Conservation (phyloP, 64 coral and sea anemone genomes). For the Montipora efflorescens region DNA sequence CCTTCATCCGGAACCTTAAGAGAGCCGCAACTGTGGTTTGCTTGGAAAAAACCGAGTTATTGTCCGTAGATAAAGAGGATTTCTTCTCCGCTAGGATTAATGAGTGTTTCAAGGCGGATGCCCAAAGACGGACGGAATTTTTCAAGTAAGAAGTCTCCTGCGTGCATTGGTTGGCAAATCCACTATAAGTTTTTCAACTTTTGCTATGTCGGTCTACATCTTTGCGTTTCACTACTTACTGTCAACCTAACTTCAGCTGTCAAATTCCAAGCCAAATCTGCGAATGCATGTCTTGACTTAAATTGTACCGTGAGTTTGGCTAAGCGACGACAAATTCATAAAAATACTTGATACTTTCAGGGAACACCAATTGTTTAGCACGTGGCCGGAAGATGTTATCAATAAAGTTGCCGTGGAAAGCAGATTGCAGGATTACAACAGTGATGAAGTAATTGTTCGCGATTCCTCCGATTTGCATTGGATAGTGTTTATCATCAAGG, state of each 20-base stretch:
- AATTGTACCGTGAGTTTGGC: too few species aligned
- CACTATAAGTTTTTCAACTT: too few species aligned
- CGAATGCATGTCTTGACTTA: too few species aligned
- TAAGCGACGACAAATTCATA: too few species aligned
- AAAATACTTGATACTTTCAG: neutral
- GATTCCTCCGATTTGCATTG: conserved; percentile 69
- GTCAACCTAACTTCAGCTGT: too few species aligned
- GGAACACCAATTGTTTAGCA: conserved; percentile 65
- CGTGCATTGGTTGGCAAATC: too few species aligned
- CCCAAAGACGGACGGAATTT: conserved; percentile 73
- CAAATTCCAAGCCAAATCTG: too few species aligned
- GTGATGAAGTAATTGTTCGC: conserved; percentile 82
- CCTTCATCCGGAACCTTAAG: conserved; percentile 74
- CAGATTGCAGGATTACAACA: conserved; percentile 81
- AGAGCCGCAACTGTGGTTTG: conserved; percentile 95
- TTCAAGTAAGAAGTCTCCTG: conserved; percentile 71
- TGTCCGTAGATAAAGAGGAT: conserved; percentile 90
- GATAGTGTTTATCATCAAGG: conserved; percentile 84
- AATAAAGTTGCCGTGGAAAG: conserved; percentile 79
- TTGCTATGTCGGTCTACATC: too few species aligned
- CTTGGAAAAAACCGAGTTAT: conserved; percentile 79
- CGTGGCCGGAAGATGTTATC: conserved; percentile 72
- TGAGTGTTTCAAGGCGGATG: conserved; percentile 74
- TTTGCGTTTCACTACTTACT: too few species aligned
- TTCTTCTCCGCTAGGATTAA: conserved; percentile 84